Percentiles rank a stretch among this genome's conserved stretches.
Evolutionary conservation across 2,888 invertebrate genomes (phyloP).

Genomic region (Brenthis daphne): DNA sequence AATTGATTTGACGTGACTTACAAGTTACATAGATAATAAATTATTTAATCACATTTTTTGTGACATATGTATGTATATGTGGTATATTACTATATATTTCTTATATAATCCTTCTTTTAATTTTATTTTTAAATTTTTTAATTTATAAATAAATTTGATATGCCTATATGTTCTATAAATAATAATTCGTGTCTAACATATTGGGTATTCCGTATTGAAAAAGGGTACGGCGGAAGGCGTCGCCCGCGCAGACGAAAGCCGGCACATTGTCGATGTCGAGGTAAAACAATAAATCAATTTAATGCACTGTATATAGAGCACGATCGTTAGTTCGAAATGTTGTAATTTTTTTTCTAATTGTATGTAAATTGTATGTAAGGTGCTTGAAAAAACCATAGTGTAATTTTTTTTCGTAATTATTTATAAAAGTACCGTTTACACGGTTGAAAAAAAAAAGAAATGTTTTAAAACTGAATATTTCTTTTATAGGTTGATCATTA

Average conservation of each 20-base stretch:
- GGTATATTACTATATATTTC: background rate
- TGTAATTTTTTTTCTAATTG: background rate
- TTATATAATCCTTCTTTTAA: conserved; percentile 3
- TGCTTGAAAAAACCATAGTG: background rate
- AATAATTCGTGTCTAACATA: conserved; percentile 49
- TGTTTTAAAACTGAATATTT: no score
- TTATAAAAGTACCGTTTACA: no score
- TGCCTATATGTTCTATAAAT: conserved; percentile 12
- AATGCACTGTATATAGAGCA: conserved; percentile 33
- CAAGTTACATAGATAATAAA: background rate
- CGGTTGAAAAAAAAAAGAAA: no score
- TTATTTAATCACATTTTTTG: no score
- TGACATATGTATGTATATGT: no score
- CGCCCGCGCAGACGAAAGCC: conserved; percentile 83
- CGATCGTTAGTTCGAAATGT: conserved; percentile 13
- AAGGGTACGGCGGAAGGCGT: conserved; percentile 89
- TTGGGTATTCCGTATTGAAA: conserved; percentile 41
- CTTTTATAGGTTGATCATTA: no score
- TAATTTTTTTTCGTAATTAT: background rate
- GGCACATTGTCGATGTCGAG: conserved; percentile 85
- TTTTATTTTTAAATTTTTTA: no score
- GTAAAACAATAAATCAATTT: conserved; percentile 60
- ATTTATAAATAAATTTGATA: background rate
- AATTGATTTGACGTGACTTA: background rate
- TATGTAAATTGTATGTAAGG: background rate